A percentile compares a stretch with the other conserved stretches of the same genome.
Conservation (phyloP, 2,888 invertebrate species). For the Rhopalosiphum nymphaeae region DNA sequence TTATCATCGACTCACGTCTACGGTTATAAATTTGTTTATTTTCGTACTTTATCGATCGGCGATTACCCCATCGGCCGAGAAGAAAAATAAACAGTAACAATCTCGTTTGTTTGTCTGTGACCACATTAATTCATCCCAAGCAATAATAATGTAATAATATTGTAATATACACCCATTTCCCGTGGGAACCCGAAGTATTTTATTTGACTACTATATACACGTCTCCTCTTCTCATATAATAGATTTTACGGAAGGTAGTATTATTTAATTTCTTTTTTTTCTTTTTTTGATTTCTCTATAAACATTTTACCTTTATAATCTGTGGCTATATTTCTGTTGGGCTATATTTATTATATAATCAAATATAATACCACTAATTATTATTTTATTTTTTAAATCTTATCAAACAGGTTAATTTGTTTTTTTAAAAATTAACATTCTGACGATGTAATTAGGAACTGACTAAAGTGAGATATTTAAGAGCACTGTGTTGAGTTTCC, state of each 20-base stretch:
- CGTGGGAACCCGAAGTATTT: slow-evolving; percentile 45
- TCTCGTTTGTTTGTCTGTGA: slow-evolving; percentile 47
- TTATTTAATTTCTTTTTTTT: background rate
- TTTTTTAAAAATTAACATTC: background rate
- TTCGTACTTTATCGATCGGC: slow-evolving; percentile 50
- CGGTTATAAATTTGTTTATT: slow-evolving; percentile 44
- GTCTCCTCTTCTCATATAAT: background rate
- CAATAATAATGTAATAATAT: slow-evolving; percentile 27
- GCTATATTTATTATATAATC: background rate
- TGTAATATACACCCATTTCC: background rate
- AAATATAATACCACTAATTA: background rate
- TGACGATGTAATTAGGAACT: background rate
- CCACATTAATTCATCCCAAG: slow-evolving; percentile 46
- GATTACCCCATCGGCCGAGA: background rate
- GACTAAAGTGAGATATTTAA: background rate
- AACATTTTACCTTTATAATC: background rate
- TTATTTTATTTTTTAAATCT: background rate
- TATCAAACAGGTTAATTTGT: background rate
- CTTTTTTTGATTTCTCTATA: background rate
- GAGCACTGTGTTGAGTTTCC: background rate
- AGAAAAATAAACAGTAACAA: slow-evolving; percentile 49
- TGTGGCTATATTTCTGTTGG: background rate
- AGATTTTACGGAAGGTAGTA: slow-evolving; percentile 8
- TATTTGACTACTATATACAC: background rate
- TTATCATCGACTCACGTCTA: background rate